Evolutionary conservation across 2,797 vertebrate species (phyloP), one percentile per base, ranked within the genome.

Genomic region (Sebastes taczanowskii): DNA sequence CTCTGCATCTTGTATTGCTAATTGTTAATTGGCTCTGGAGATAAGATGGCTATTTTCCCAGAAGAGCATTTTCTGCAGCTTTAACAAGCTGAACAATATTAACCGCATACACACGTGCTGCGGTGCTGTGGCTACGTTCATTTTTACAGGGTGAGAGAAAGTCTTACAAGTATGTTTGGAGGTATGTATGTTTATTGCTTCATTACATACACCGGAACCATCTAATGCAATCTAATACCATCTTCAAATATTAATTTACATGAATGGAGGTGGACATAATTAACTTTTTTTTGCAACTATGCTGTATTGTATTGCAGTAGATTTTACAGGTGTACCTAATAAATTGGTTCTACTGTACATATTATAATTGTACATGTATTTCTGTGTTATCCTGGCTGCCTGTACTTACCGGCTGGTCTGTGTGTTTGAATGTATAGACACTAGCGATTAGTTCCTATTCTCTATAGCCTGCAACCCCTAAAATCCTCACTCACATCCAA

Each of bases 11-110:
- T 83, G 77, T 77, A 81, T 76, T 64, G 60, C 29, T 34, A 34
- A 60, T 11, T 30, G 72, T 82, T 89, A 87, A 89, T 84, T 85
- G 74, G 85, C 72, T 89, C 25, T 82, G 61, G 69, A 76, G 86
- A 87, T 92, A 74, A 88, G 78, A 86, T 78, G 70, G 42, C 69
- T 23, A 23, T 76, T 75, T 87, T 77, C 80, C 56, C 30, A 63
- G n/a, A 80, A 64, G 66, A 82, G 69, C 34, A 42, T 77, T 88
- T 77, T 86, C 80, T 67, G 29, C 22, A 27, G 65, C 77, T 81
- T 85, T 25, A 74, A 68, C 22, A 35, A 58, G 67, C 25, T 53
- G 20, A 30, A 68, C 46, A 23, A 53, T 55, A 53, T 84, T 77
- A 86, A 75, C 49, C 56, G 9, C 10, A 9, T 35, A 35, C 53